Percentiles rank a stretch among this genome's conserved stretches.
Conservation (phyloP, 2,888 invertebrate species). For the Ceratothoa steindachneri region DNA sequence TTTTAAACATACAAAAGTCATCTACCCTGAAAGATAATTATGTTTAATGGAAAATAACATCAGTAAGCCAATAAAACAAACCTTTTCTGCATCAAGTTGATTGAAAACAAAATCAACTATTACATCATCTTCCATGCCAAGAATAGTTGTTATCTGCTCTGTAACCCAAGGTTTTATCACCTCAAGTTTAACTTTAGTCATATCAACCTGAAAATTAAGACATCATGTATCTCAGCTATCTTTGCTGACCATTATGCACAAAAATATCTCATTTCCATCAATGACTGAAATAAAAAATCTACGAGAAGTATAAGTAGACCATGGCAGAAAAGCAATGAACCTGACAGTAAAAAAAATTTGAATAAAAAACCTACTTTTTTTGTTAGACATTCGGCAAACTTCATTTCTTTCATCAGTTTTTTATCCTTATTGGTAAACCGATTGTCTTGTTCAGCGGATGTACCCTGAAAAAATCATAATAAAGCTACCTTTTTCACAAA, state of each 20-base stretch:
- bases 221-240: too few relatives aligned
- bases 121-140: conserved; percentile 98
- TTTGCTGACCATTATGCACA: too few relatives aligned
- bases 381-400: conserved; percentile 88
- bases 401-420: conserved; percentile 97
- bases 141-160: conserved; percentile 87
- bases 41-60: too few relatives aligned
- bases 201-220: conserved; percentile 70
- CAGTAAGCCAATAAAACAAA: too few relatives aligned
- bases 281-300: too few relatives aligned
- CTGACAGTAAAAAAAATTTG: too few relatives aligned
- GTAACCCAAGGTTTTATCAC: conserved; percentile 99
- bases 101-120: conserved; percentile 98
- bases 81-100: conserved; percentile 86
- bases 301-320: too few relatives aligned
- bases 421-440: conserved; percentile 99
- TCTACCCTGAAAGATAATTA: too few relatives aligned
- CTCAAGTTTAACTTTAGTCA: conserved; percentile 96
- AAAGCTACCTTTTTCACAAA: too few relatives aligned
- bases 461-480: conserved; percentile 74
- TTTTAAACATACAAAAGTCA: too few relatives aligned
- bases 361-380: conserved; percentile 75
- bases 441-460: conserved; percentile 97
- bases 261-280: too few relatives aligned
- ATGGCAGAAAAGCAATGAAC: too few relatives aligned